Evolutionary conservation across 2,888 invertebrate species (phyloP), one percentile per base, ranked within the genome.

Genomic region (Tetheella fluctuosa): DNA sequence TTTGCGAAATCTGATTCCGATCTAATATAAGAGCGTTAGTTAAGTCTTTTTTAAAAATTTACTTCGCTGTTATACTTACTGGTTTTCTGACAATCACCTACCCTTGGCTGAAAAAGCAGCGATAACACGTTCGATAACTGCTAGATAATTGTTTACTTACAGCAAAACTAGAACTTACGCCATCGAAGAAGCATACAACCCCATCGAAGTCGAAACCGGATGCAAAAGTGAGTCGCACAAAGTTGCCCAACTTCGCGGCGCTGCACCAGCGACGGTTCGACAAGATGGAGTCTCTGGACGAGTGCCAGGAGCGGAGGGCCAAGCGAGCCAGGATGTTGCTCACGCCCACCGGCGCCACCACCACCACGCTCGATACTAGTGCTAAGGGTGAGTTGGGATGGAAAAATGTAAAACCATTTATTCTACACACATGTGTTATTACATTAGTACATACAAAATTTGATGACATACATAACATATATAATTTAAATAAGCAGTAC

Each of bases 161-260:
- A 90, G 91, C 74, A 0, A 89, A 87, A 68, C 71, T 79, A 0
- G 84, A 83, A 2, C 70, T 75, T 0, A 80, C 81, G 0, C 79
- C 85, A 0, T 66, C 77, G 0, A 84, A 76, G 59, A 74, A 80
- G 52, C 30, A 68, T 1, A 69, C 59, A 10, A 77, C 84, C 0
- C 79, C 81, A 48, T 65, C 77, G 0, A 80, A 76, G 58, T 87
- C 79, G 17, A 95, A 94, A 80, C 76, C 94, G 64, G 72, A 73
- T 1, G 60, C 71, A 1, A 76, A 73, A 64, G 34, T 69, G 15
- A 54, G 76, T 0, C 89, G 93, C 54, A 94, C 89, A 6, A 95
- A 94, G 85, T 83, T 95, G 78, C 96, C 96, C 0, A 95, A 96
- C 86, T 96, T 96, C 80, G 93, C 95, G 0, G 94, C 94, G 5